Conservation (phyloP, 2,113 vertebrate species). For the Shinisaurus crocodilurus region DNA sequence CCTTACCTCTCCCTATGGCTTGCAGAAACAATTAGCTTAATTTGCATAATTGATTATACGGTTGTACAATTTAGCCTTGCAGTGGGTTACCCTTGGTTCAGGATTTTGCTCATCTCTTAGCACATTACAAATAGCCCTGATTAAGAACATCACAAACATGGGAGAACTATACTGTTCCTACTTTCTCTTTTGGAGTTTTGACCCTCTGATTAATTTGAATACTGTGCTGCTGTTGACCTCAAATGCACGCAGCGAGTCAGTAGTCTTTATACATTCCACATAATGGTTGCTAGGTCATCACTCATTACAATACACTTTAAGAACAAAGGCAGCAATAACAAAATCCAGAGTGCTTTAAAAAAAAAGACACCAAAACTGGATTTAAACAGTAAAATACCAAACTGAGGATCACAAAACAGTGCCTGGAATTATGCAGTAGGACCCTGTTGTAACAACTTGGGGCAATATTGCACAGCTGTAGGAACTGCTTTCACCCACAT, state of each 20-base stretch:
- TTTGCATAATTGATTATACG: background rate
- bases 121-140: background rate
- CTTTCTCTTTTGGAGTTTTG: background rate
- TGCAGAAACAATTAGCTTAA: background rate
- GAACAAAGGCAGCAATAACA: conserved; percentile 16
- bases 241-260: conserved; percentile 12
- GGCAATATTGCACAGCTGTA: conserved; percentile 19
- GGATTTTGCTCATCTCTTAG: background rate
- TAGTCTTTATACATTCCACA: conserved; percentile 29
- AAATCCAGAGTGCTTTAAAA: conserved; percentile 23
- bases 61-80: background rate
- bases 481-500: conserved; percentile 48
- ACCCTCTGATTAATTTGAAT: fast-evolving
- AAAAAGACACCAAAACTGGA: background rate
- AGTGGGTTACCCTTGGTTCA: background rate
- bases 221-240: background rate
- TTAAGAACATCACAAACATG: background rate
- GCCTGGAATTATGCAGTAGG: conserved; percentile 26
- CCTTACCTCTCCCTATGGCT: background rate
- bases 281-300: conserved; percentile 8
- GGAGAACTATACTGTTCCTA: conserved; percentile 1
- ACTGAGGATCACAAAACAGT: background rate
- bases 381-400: conserved; percentile 24
- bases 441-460: background rate
- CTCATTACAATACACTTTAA: background rate